Conservation (phyloP, 2,113 vertebrate genomes). For the crab-eating macaque (Macaca fascicularis) region T2T-MFA8v1.1 NC_088395.1:131523501-131524000, state of each 20-base stretch:
- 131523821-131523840: background rate
- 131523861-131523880: background rate
- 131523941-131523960: background rate
- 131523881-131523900: background rate
- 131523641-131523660: background rate
- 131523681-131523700: background rate
- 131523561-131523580: background rate
- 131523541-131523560: background rate
- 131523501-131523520: background rate
- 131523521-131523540: background rate
- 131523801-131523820: background rate
- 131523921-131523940: background rate
- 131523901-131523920: background rate
- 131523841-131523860: background rate
- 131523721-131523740: no score
- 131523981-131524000: background rate
- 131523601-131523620: background rate
- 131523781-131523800: background rate
- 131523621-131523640: background rate
- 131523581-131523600: background rate
- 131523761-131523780: background rate
- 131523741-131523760: background rate
- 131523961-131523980: background rate
- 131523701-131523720: no score
- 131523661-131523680: background rate